These are phyloP conservation scores for Oscheius sp. DNA, from an alignment of 2,888 invertebrate species.

Conservation along the genomic window DNA sequence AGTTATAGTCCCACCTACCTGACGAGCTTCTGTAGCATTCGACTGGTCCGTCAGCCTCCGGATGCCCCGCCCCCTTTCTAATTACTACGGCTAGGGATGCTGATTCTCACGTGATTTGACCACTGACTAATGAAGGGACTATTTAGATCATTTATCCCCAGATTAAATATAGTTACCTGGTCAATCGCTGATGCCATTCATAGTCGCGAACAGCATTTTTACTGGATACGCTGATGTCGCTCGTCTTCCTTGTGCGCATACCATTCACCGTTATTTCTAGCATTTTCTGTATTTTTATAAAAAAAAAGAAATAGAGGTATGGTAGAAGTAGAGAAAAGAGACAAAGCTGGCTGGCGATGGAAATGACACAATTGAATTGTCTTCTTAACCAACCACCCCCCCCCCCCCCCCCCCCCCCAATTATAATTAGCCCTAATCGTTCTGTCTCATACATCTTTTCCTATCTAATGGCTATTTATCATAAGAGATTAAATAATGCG, in stretches of 20 bases:
- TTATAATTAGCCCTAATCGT: too few relatives aligned
- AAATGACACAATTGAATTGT: too few relatives aligned
- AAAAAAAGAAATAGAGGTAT: neutral
- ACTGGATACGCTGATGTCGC: conserved; percentile 16
- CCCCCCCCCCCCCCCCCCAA: too few relatives aligned
- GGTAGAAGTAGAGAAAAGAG: neutral
- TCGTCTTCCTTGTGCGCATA: conserved; percentile 32
- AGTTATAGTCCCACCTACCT: too few relatives aligned
- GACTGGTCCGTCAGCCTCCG: neutral
- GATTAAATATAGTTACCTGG: conserved; percentile 11
- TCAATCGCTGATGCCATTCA: conserved; percentile 31
- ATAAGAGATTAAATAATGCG: too few relatives aligned
- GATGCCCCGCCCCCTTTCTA: conserved; percentile 9
- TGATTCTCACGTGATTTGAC: conserved; percentile 13
- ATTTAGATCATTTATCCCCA: neutral
- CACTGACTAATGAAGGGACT: neutral
- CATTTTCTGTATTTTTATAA: neutral
- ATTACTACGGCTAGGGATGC: conserved; percentile 18
- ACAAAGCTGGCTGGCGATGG: conserved; percentile 1
- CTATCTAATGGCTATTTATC: too few relatives aligned
- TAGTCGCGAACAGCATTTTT: conserved; percentile 13
- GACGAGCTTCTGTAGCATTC: conserved; percentile 10
- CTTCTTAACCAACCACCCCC: too few relatives aligned
- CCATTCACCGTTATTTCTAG: conserved; percentile 19
- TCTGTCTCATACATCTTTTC: too few relatives aligned